Percentiles rank a stretch among this genome's conserved stretches.
phyloP scores from a whole-genome alignment of 2,888 invertebrate species.

The Alloplasta piceator region DNA sequence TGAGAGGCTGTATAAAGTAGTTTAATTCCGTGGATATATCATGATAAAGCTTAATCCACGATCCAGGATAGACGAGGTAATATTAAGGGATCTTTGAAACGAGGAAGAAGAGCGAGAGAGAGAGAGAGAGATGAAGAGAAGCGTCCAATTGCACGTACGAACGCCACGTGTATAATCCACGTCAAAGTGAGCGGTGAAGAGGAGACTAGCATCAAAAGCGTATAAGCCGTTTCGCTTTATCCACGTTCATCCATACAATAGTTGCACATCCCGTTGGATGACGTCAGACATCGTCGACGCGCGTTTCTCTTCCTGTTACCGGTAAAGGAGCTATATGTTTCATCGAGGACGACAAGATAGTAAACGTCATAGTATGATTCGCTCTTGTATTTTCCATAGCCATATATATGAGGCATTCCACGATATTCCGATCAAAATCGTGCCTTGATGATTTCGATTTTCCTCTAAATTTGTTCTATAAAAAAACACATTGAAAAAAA shows the following conservation, averaged over 20 bases:
- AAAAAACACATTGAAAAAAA: too few species aligned
- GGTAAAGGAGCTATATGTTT: constrained; percentile 40
- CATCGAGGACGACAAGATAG: constrained; percentile 17
- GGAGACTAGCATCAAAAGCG: constrained; percentile 27
- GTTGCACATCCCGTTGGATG: constrained; percentile 34
- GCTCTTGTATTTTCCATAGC: constrained; percentile 22
- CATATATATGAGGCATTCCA: too few species aligned
- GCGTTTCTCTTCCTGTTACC: constrained; percentile 18
- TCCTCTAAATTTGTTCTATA: too few species aligned
- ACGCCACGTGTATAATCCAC: constrained; percentile 16
- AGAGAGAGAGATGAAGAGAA: not conserved
- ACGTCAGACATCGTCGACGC: constrained; percentile 36
- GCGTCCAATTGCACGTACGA: constrained; percentile 17
- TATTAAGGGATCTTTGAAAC: not conserved
- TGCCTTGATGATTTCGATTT: too few species aligned
- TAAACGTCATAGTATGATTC: constrained; percentile 23
- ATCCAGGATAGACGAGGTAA: not conserved
- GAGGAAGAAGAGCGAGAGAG: not conserved
- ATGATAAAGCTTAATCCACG: not conserved
- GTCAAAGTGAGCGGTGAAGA: not conserved
- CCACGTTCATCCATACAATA: constrained; percentile 40
- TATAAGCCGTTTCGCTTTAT: constrained; percentile 36
- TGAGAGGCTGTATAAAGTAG: not conserved
- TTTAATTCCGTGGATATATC: not conserved
- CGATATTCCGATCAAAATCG: too few species aligned